Evolutionary conservation across 2,797 vertebrate species (phyloP).

Genomic region (Enteromius fasciolatus): DNA sequence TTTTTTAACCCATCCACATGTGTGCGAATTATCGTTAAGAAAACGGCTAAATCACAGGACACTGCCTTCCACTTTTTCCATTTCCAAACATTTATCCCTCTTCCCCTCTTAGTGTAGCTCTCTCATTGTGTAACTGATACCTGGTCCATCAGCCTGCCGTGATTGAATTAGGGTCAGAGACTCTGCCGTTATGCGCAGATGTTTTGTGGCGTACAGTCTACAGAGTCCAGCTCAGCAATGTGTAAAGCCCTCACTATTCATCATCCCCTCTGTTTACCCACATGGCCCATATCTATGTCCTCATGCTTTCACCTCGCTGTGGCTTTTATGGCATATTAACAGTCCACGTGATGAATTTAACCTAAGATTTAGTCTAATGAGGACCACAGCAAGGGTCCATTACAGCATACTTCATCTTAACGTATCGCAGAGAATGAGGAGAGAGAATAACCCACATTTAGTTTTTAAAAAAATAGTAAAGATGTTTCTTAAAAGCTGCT

Average conservation of each 20-base stretch:
- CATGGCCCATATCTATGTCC: constrained; percentile 45
- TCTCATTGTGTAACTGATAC: constrained; percentile 67
- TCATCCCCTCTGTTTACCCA: constrained; percentile 52
- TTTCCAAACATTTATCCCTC: neutral
- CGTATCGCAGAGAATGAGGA: constrained; percentile 17
- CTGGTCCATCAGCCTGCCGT: constrained; percentile 66
- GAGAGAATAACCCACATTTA: neutral
- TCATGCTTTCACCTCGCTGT: constrained; percentile 37
- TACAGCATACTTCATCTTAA: constrained; percentile 27
- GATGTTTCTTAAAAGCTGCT: neutral
- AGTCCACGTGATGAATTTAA: constrained; percentile 28
- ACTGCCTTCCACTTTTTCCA: neutral
- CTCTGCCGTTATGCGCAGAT: constrained; percentile 52
- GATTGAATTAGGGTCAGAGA: constrained; percentile 72
- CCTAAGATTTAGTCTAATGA: constrained; percentile 25
- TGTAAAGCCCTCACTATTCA: constrained; percentile 44
- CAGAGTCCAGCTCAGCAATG: constrained; percentile 54
- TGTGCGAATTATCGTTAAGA: neutral
- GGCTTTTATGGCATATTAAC: constrained; percentile 49
- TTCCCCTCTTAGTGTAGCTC: constrained; percentile 32
- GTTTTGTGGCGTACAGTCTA: constrained; percentile 33
- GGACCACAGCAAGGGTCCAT: constrained; percentile 26
- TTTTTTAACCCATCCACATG: neutral
- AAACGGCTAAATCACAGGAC: neutral
- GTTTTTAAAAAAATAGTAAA: constrained; percentile 1